Evolutionary conservation across 2,113 vertebrate species (phyloP).

Genomic region (Rafetus swinhoei): DNA sequence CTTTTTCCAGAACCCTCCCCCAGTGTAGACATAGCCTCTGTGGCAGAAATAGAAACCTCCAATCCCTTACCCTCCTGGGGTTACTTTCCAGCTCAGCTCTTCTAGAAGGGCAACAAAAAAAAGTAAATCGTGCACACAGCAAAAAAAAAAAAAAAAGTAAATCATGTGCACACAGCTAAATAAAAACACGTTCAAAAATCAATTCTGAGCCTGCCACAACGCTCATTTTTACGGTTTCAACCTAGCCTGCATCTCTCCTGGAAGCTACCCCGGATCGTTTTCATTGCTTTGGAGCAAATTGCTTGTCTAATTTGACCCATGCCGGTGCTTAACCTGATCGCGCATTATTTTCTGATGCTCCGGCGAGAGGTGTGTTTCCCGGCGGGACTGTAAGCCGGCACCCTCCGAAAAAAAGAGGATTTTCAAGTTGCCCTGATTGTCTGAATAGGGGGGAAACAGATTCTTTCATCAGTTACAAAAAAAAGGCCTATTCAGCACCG

Average conservation of each 20-base stretch:
- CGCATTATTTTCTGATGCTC: neutral
- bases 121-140: neutral
- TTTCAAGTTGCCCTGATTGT: neutral
- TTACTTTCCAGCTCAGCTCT: neutral
- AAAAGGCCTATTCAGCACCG: neutral
- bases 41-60: neutral
- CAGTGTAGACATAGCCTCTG: neutral
- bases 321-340: neutral
- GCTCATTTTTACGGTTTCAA: neutral
- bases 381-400: neutral
- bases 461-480: neutral
- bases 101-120: neutral
- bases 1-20: too few species aligned
- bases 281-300: slow-evolving; percentile 3
- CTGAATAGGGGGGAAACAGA: neutral
- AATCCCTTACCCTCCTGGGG: neutral
- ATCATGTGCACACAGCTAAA: neutral
- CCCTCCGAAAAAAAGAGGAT: neutral
- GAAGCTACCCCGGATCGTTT: neutral
- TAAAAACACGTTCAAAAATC: neutral
- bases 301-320: slow-evolving; percentile 3
- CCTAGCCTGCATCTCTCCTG: neutral
- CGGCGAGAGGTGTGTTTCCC: neutral
- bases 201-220: neutral
- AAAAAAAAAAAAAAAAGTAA: neutral